Evolutionary conservation across 1,140 invertebrate genomes (phyloP), one percentile per base, ranked within the genome.

Genomic region (Drosophila repleta): DNA sequence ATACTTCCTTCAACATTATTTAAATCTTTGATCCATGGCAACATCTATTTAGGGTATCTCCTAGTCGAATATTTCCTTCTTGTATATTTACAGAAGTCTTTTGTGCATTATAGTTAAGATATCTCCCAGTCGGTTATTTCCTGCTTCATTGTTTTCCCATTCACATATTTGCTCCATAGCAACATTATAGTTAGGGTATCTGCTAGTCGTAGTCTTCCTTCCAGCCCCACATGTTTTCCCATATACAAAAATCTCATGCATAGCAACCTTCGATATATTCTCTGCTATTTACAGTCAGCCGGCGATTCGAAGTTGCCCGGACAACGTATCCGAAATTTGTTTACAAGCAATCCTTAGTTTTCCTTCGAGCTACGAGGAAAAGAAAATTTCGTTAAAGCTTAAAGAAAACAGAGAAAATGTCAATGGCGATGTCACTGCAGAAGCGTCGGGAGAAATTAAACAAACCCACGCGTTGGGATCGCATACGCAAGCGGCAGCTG

Each of bases 381-480:
- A 10, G 5, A 41, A n/a, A 15, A 21, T 39, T 46, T 57, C 4
- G 18, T n/a, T 21, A 48, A 7, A 48, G 55, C 11, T 18, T 15
- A 0, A 10, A 24, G 0, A 35, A 17, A 15, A 66, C 5, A 51
- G n/a, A n/a, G n/a, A n/a, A n/a, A n/a, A n/a, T n/a, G n/a, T n/a
- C n/a, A n/a, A n/a, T n/a, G n/a, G n/a, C n/a, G n/a, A 87, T 90
- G 88, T 82, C 60, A 24, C 52, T 73, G 32, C 24, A 13, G 11
- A 81, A 82, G 57, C 74, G 76, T 52, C 65, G 80, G 4, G 94
- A 91, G 90, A 87, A 90, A 69, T 56, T 64, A 11, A 76, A 67
- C 15, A 91, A 90, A 51, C 74, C 80, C 5, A 82, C 81, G 8
- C 77, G 91, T 3, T 92, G 91, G 91, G 91, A 92, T 76, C 88